phyloP scores from a whole-genome alignment of 1,140 invertebrate genomes.

The Papilio aristodemus region DNA sequence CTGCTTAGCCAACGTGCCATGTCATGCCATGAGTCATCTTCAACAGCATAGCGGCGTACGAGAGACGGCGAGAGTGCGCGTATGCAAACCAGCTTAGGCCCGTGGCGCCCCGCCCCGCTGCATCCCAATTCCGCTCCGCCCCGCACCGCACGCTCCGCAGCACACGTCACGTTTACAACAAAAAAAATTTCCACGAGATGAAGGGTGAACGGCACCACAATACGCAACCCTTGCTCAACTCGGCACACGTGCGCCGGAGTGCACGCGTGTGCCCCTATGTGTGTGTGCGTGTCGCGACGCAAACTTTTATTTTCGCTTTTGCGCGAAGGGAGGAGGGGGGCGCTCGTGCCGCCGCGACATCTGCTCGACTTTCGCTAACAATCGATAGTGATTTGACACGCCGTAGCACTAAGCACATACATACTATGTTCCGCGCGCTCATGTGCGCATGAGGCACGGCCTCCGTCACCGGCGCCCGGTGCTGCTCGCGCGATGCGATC shows the following conservation, averaged over 20 bases:
- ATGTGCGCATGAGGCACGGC: not conserved
- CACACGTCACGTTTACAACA: constrained; percentile 36
- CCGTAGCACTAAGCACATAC: not conserved
- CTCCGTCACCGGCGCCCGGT: not conserved
- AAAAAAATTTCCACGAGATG: constrained; percentile 41
- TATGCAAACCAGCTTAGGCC: constrained; percentile 55
- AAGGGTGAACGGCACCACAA: constrained; percentile 40
- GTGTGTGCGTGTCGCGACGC: not conserved
- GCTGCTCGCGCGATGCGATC: too few species aligned
- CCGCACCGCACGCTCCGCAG: constrained; percentile 39
- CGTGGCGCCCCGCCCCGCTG: constrained; percentile 38
- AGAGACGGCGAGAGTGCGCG: constrained; percentile 37
- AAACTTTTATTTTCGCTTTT: constrained; percentile 22
- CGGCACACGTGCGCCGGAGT: constrained; percentile 23
- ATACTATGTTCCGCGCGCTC: constrained; percentile 10
- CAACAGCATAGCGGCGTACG: too few species aligned
- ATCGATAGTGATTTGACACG: constrained; percentile 24
- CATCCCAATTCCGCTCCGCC: constrained; percentile 36
- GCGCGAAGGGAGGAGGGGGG: not conserved
- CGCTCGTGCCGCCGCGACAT: constrained; percentile 20
- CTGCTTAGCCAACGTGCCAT: too few species aligned
- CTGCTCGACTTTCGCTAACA: constrained; percentile 25
- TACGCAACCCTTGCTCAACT: constrained; percentile 34
- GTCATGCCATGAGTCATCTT: too few species aligned
- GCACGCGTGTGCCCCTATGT: not conserved